Conservation (phyloP, 2,797 vertebrate genomes). For the Notolabrus celidotus region DNA sequence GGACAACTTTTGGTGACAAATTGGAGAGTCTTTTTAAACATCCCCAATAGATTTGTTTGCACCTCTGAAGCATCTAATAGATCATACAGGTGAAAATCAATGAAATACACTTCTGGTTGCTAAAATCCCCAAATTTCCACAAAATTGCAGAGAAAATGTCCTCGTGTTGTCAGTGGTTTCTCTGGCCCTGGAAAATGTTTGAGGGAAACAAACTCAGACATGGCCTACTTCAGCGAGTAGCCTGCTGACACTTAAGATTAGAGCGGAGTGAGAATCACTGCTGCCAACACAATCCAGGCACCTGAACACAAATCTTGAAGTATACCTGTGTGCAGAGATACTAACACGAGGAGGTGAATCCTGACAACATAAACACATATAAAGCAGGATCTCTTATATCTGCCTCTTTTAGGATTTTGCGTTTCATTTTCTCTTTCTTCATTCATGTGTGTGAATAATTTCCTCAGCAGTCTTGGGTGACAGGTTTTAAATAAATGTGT, state of each 20-base stretch:
- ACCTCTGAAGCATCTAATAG: too few species aligned
- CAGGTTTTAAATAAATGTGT: conserved; percentile 12
- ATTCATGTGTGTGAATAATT: conserved; percentile 11
- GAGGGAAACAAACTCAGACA: neutral
- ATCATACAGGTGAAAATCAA: too few species aligned
- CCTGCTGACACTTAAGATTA: conserved; percentile 10
- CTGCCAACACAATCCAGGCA: neutral
- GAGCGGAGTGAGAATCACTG: neutral
- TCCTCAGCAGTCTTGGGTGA: neutral
- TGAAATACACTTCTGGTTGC: too few species aligned
- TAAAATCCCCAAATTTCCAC: neutral
- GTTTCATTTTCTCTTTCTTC: neutral
- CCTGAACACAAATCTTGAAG: neutral
- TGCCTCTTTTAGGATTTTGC: neutral
- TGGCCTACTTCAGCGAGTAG: conserved; percentile 5
- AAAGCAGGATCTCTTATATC: too few species aligned
- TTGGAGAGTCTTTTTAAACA: too few species aligned
- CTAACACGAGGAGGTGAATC: neutral
- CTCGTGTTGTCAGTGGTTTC: neutral
- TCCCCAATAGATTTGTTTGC: too few species aligned
- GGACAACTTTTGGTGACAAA: too few species aligned
- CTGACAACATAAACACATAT: neutral
- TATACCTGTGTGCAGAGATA: too few species aligned
- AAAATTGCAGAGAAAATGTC: neutral
- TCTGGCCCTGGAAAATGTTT: neutral